These are phyloP conservation scores for Ommatoiulus sabulosus DNA, from an alignment of 2,888 invertebrate species.

Conservation along the genomic window DNA sequence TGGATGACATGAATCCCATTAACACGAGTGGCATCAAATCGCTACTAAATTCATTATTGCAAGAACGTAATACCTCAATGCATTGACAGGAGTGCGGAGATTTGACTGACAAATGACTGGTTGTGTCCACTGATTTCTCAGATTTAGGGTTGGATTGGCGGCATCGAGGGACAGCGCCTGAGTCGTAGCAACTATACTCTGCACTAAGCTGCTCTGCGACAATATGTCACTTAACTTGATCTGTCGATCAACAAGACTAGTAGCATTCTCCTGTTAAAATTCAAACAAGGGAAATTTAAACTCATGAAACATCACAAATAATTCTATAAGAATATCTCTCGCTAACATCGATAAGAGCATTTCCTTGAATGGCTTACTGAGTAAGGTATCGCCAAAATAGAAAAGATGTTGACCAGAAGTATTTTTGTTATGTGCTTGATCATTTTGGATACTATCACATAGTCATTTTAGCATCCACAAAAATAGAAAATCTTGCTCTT, in stretches of 20 bases:
- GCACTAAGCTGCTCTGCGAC: constrained; percentile 1
- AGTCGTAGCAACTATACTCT: not conserved
- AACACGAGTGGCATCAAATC: not conserved
- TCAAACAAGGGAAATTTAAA: no score
- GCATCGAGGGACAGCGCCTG: constrained; percentile 1
- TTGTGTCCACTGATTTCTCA: constrained; percentile 13
- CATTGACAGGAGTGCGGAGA: no score
- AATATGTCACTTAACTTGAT: constrained; percentile 29
- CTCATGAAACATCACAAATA: no score
- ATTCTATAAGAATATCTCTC: no score
- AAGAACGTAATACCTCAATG: not conserved
- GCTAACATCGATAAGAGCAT: no score
- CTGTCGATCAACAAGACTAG: constrained; percentile 16
- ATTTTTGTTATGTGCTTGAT: no score
- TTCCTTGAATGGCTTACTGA: no score
- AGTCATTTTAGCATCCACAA: no score
- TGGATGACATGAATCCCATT: not conserved
- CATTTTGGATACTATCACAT: no score
- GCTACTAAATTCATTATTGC: not conserved
- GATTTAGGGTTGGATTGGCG: not conserved
- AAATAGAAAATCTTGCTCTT: no score
- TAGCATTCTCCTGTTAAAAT: not conserved
- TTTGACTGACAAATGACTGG: not conserved
- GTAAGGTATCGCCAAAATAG: no score
- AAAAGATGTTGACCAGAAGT: no score